Base-by-base conservation (phyloP, 1,140 invertebrate species). In the Cotesia typhae region DNA sequence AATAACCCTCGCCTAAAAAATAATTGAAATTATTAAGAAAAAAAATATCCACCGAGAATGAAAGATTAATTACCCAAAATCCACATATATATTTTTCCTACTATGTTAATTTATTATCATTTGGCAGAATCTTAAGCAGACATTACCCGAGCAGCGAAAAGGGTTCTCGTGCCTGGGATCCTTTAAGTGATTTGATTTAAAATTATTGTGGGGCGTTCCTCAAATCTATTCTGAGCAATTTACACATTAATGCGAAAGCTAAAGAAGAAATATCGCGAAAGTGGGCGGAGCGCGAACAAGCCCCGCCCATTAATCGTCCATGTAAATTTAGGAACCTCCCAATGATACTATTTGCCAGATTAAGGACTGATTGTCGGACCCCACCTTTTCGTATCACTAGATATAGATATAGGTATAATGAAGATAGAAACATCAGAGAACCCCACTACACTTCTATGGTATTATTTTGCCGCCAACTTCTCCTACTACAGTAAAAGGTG, bases 401-500 rank as follows among this genome's bases (percentile, higher is more conserved):
- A 55, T 55, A 55, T 55, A n/a, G 10, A 55, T 55, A 55, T 12
- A 55, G 10, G 17, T 55, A 55, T 55, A 51, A 68, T 57, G 52
- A 36, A n/a, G 14, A 28, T 57, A 28, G 35, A 20, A 6, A 52
- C 36, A 35, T 68, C 52, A 57, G 52, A 37, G n/a, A 68, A 55
- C 47, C 47, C 37, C n/a, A 60, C 60, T 9, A 67, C 66, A 51
- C 61, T 64, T 71, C 57, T 67, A n/a, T 36, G 12, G 10, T 74
- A 4, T 36, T 12, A 14, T 20, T 28, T 36, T 59, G 65, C 64
- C 55, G 61, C 72, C 47, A 71, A 36, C 5, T 12, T 17, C n/a
- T 60, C 38, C 67, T 65, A 41, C 52, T 55, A 53, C 64, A 59
- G 72, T 72, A 75, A 78, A 76, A 84, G 81, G 84, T 83, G 82